phyloP scores from a whole-genome alignment of 2,888 invertebrate species.

The Dryomyza anilis region DNA sequence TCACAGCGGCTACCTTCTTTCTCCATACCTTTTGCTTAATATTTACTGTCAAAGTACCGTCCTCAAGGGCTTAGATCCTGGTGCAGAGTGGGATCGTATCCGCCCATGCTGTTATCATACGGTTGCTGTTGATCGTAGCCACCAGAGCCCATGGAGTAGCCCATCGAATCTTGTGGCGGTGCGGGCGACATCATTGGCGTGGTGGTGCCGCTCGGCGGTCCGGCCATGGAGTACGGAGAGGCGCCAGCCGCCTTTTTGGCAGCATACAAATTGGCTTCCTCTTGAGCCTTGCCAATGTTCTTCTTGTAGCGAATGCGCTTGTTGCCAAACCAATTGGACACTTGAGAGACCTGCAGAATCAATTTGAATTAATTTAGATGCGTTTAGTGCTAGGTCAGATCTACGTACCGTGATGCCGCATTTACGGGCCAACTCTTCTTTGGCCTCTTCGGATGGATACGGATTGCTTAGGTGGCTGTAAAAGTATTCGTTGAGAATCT shows the following conservation, averaged over 20 bases:
- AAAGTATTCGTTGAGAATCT: slow-evolving; percentile 99
- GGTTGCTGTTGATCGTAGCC: slow-evolving; percentile 88
- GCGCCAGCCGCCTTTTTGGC: slow-evolving; percentile 97
- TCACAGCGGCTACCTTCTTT: neutral
- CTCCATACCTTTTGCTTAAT: slow-evolving; percentile 34
- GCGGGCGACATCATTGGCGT: slow-evolving; percentile 96
- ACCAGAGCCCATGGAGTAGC: slow-evolving; percentile 90
- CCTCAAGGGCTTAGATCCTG: slow-evolving; percentile 77
- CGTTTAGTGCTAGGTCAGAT: too few species aligned
- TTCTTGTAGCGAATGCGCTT: slow-evolving; percentile 99
- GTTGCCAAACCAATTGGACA: slow-evolving; percentile 99
- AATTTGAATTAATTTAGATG: neutral
- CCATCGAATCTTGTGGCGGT: slow-evolving; percentile 90
- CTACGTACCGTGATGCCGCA: slow-evolving; percentile 92
- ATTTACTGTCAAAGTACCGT: slow-evolving; percentile 48
- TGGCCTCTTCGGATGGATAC: slow-evolving; percentile 99
- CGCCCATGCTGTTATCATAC: slow-evolving; percentile 88
- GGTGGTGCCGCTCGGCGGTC: slow-evolving; percentile 85
- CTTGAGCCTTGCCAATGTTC: slow-evolving; percentile 99
- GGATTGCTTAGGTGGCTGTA: slow-evolving; percentile 99
- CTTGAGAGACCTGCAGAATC: slow-evolving; percentile 66
- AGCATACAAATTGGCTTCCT: slow-evolving; percentile 98
- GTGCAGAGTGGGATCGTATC: slow-evolving; percentile 87
- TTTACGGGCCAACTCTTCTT: slow-evolving; percentile 98
- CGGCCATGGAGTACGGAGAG: slow-evolving; percentile 86